phyloP scores from a whole-genome alignment of 2,888 invertebrate species.

The Parnassius smintheus region DNA sequence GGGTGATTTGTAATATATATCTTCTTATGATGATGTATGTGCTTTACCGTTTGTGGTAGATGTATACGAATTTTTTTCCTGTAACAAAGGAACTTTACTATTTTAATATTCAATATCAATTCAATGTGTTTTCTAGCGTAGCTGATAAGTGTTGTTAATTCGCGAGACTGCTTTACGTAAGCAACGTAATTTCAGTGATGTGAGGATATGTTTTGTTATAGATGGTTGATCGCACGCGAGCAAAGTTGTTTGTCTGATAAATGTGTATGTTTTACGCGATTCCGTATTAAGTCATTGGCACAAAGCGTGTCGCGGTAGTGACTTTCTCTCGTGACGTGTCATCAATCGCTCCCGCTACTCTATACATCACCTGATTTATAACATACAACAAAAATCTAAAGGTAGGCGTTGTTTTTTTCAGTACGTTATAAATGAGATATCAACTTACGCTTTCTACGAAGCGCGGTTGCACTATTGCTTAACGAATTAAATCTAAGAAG shows the following conservation, averaged over 20 bases:
- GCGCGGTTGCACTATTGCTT: slow-evolving; percentile 30
- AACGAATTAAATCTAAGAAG: no score
- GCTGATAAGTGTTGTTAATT: neutral
- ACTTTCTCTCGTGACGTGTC: slow-evolving; percentile 65
- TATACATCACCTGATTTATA: slow-evolving; percentile 44
- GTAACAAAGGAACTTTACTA: slow-evolving; percentile 63
- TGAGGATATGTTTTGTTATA: slow-evolving; percentile 29
- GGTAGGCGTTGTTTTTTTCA: slow-evolving; percentile 37
- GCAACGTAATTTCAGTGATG: slow-evolving; percentile 5
- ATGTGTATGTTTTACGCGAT: slow-evolving; percentile 38
- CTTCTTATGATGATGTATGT: slow-evolving; percentile 79
- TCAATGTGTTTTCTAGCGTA: neutral
- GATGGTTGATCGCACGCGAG: slow-evolving; percentile 58
- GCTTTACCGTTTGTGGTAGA: slow-evolving; percentile 79
- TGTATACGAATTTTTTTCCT: slow-evolving; percentile 81
- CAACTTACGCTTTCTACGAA: slow-evolving; percentile 58
- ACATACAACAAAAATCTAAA: slow-evolving; percentile 40
- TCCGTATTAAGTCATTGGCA: slow-evolving; percentile 72
- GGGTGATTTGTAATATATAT: slow-evolving; percentile 77
- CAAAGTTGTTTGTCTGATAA: slow-evolving; percentile 22
- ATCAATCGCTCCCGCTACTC: slow-evolving; percentile 25
- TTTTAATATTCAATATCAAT: slow-evolving; percentile 3
- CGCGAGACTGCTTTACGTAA: neutral
- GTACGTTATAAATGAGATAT: slow-evolving; percentile 26
- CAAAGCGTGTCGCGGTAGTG: slow-evolving; percentile 59